Evolutionary conservation across 2,113 vertebrate genomes (phyloP).

Genomic region (Sander vitreus): DNA sequence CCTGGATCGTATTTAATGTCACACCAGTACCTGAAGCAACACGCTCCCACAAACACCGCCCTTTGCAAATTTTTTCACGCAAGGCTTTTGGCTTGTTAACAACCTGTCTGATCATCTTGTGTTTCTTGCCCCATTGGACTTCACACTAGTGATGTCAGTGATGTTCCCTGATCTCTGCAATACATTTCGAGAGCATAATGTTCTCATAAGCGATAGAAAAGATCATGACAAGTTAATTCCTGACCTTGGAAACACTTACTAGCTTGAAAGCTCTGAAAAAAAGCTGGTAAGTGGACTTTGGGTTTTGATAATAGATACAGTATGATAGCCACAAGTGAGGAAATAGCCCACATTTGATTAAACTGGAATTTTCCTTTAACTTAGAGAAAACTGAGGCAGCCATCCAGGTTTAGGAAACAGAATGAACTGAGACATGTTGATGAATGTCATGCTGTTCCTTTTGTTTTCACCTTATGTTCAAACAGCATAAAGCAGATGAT

Average conservation of each 20-base stretch:
- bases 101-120: not conserved
- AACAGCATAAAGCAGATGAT: slow-evolving; percentile 34
- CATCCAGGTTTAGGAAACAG: slow-evolving; percentile 27
- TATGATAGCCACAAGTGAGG: slow-evolving; percentile 4
- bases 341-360: slow-evolving; percentile 19
- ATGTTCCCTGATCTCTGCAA: slow-evolving; percentile 8
- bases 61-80: not conserved
- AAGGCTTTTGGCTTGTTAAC: not conserved
- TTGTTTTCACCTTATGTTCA: slow-evolving; percentile 65
- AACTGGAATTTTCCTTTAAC: slow-evolving; percentile 35
- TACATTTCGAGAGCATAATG: not conserved
- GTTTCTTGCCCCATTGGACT: slow-evolving; percentile 1
- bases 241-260: slow-evolving; percentile 9
- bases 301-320: slow-evolving; percentile 11
- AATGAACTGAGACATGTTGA: slow-evolving; percentile 40
- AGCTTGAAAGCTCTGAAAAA: slow-evolving; percentile 32
- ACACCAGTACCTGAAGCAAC: slow-evolving; percentile 5
- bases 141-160: too few species aligned
- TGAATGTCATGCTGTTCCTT: slow-evolving; percentile 52
- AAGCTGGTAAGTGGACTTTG: slow-evolving; percentile 21
- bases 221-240: slow-evolving; percentile 1
- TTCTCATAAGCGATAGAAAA: not conserved
- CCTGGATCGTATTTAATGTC: slow-evolving; percentile 4
- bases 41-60: not conserved
- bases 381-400: slow-evolving; percentile 1